A percentile compares a stretch with the other conserved stretches of the same genome.
Conservation (phyloP, 2,113 vertebrate genomes). For the Cranoglanis bouderius region DNA sequence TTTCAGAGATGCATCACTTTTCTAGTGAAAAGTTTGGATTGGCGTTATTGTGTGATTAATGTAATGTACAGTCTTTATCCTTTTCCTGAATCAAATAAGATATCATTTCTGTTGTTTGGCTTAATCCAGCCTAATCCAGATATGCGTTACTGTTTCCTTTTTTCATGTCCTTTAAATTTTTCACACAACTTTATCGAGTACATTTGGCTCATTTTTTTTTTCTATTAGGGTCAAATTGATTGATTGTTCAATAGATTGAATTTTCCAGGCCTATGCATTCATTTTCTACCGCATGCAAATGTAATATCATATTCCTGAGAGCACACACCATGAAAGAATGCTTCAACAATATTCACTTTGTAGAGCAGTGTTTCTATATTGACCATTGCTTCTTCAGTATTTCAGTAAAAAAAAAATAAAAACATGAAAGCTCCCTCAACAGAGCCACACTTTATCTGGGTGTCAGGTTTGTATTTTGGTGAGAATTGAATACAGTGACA, state of each 20-base stretch:
- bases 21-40: slow-evolving; percentile 1
- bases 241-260: slow-evolving; percentile 28
- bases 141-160: background rate
- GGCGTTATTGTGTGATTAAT: background rate
- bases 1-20: slow-evolving; percentile 22
- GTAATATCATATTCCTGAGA: slow-evolving; percentile 5
- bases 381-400: background rate
- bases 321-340: background rate
- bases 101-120: background rate
- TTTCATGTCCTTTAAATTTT: background rate
- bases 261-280: background rate
- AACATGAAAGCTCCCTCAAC: background rate
- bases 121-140: background rate
- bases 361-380: background rate
- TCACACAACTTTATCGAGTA: background rate
- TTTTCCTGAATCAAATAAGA: background rate
- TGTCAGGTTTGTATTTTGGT: slow-evolving; percentile 8
- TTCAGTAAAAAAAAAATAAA: background rate
- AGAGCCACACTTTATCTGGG: slow-evolving; percentile 7
- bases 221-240: background rate
- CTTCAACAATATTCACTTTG: background rate
- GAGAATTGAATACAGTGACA: slow-evolving; percentile 1
- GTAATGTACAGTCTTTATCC: background rate
- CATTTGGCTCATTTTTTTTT: background rate
- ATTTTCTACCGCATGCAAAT: slow-evolving; percentile 18